Conservation (phyloP, 1,140 invertebrate genomes). For the Akabosia matsudoensis region DNA sequence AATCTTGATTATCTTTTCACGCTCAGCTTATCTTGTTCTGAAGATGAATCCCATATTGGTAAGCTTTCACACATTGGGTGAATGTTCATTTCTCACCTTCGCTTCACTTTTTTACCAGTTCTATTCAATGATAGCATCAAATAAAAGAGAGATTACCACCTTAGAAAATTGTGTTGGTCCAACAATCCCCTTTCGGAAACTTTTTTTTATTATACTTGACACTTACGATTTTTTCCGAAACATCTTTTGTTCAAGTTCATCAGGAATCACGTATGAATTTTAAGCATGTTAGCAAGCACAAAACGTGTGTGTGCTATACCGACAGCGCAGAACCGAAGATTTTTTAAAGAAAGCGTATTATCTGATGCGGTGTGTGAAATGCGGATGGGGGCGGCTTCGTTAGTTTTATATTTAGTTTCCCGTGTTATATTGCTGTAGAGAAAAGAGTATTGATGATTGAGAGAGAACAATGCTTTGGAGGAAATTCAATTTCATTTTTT, state of each 20-base stretch:
- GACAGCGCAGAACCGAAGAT: background rate
- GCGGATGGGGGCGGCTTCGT: conserved; percentile 19
- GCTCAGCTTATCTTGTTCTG: background rate
- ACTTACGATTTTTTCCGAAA: background rate
- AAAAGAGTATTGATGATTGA: background rate
- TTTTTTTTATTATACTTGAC: background rate
- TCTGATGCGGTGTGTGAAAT: background rate
- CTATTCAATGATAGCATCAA: background rate
- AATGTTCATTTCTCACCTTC: conserved; percentile 8
- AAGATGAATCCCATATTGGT: background rate
- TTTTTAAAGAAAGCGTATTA: too few relatives aligned
- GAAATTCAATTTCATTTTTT: conserved; percentile 10
- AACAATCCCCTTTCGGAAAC: background rate
- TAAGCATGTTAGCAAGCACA: conserved; percentile 11
- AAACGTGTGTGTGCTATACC: background rate
- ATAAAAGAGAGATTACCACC: background rate
- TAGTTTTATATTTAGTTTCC: background rate
- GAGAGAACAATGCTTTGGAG: background rate
- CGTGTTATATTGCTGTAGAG: too few relatives aligned
- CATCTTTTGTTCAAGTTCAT: conserved; percentile 4
- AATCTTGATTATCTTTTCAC: conserved; percentile 12
- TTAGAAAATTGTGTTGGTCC: conserved; percentile 11
- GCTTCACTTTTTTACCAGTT: background rate
- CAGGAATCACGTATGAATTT: conserved; percentile 11
- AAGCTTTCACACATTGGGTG: background rate